phyloP scores from a whole-genome alignment of 1,140 invertebrate genomes.

The Lysiphlebus fabarum region DNA sequence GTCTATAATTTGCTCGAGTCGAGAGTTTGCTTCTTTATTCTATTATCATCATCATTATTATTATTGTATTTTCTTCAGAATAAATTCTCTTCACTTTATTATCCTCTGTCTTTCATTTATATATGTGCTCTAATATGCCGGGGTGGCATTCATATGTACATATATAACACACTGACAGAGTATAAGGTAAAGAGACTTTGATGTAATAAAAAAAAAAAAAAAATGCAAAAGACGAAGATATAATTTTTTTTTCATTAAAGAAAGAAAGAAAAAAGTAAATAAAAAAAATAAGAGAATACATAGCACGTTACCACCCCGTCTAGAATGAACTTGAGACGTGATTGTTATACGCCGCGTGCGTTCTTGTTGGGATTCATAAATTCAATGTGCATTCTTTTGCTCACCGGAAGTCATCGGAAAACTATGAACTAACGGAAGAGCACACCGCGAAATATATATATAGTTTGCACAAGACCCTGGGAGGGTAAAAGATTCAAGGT shows the following conservation, averaged over 20 bases:
- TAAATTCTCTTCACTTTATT: constrained; percentile 24
- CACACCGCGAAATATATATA: constrained; percentile 11
- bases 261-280: constrained; percentile 21
- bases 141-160: constrained; percentile 28
- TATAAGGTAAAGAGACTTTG: constrained; percentile 28
- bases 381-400: constrained; percentile 35
- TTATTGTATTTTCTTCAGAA: constrained; percentile 24
- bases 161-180: too few species aligned
- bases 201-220: constrained; percentile 35
- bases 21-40: constrained; percentile 33
- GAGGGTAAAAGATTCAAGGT: constrained; percentile 5
- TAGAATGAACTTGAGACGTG: constrained; percentile 54
- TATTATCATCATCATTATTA: constrained; percentile 22
- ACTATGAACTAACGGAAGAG: constrained; percentile 52
- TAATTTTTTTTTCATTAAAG: constrained; percentile 17
- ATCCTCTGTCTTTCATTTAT: constrained; percentile 27
- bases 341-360: constrained; percentile 51
- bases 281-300: constrained; percentile 27
- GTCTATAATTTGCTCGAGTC: constrained; percentile 54
- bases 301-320: constrained; percentile 37
- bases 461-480: constrained; percentile 1
- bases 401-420: constrained; percentile 55
- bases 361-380: constrained; percentile 6
- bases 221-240: constrained; percentile 17
- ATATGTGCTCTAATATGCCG: constrained; percentile 29